phyloP scores from a whole-genome alignment of 2,113 vertebrate genomes.

The Rhabdomys dilectus region DNA sequence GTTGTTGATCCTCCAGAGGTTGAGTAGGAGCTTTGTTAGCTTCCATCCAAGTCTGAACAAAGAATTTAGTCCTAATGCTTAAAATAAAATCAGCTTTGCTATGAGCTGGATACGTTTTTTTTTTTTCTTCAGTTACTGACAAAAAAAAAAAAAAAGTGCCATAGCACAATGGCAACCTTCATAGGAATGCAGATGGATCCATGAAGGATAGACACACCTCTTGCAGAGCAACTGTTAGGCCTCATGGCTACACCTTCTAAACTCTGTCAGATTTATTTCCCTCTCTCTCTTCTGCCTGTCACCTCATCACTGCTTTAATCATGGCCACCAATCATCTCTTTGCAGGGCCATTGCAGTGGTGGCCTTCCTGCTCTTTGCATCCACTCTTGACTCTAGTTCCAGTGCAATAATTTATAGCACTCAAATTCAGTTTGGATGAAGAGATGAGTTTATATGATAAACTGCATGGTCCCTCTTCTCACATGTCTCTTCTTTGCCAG shows the following conservation, averaged over 20 bases:
- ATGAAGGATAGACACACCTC: background rate
- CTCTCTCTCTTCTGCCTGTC: background rate
- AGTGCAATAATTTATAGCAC: background rate
- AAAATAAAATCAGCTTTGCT: background rate
- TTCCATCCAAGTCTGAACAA: conserved; percentile 64
- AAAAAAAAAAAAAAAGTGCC: background rate
- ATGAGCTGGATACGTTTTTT: background rate
- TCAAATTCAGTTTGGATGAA: background rate
- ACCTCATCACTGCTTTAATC: background rate
- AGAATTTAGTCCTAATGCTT: conserved; percentile 43
- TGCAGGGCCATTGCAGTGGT: background rate
- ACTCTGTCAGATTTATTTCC: background rate
- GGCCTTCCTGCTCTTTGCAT: background rate
- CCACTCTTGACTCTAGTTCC: background rate
- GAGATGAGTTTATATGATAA: background rate
- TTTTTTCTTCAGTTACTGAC: background rate
- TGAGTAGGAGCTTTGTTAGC: conserved; percentile 77
- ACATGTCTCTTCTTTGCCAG: background rate
- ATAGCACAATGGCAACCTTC: background rate
- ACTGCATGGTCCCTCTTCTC: background rate
- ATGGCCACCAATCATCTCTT: background rate
- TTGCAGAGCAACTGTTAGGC: background rate
- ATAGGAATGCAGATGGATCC: background rate
- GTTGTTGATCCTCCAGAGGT: conserved; percentile 79
- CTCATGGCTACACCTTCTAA: background rate